Base-by-base conservation (phyloP, 2,113 vertebrate species). In the Rynchops niger region DNA sequence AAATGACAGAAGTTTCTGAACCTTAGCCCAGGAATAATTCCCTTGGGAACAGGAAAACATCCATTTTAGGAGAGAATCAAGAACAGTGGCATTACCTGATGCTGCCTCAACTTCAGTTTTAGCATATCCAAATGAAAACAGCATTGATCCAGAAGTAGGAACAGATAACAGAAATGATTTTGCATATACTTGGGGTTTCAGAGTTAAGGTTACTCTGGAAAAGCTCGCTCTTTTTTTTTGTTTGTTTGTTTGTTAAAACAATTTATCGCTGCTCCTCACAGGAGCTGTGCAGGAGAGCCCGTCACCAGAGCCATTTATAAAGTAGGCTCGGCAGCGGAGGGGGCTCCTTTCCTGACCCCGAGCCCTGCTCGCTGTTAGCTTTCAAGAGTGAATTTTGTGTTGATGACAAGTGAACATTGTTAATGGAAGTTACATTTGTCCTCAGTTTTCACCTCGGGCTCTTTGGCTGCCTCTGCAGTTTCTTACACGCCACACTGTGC, bases 321-420 rank as follows among this genome's bases (percentile, higher is more conserved):
- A 50, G 34, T 9, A 30, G 0, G 1, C 12, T 71, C 0, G 2
- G 27, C 26, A 55, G 30, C 3, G 2, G 12, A 3, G 0, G 18
- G 16, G 43, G 12, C 38, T 42, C 66, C 34, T 1, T 15, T 78
- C 50, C n/a, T 82, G 76, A 89, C 83, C 67, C 30, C 2, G 2
- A 86, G 21, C 30, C 49, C 80, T 5, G 2, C 55, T 88, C 1
- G 0, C 36, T 34, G 27, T 47, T 34, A 34, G 9, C 40, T 70
- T 93, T 66, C 45, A 26, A 43, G 50, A 89, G 36, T 25, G 65
- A 87, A 67, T 91, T 89, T 78, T 71, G 63, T 65, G 50, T 42
- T 58, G 50, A 17, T 34, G 65, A 42, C 50, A 87, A 58, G 69
- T 9, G 27, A 87, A 12, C 12, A 1, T 4, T 29, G 50, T 61